Evolutionary conservation across 2,113 vertebrate genomes (phyloP).

Genomic region (Kobus ellipsiprymnus): DNA sequence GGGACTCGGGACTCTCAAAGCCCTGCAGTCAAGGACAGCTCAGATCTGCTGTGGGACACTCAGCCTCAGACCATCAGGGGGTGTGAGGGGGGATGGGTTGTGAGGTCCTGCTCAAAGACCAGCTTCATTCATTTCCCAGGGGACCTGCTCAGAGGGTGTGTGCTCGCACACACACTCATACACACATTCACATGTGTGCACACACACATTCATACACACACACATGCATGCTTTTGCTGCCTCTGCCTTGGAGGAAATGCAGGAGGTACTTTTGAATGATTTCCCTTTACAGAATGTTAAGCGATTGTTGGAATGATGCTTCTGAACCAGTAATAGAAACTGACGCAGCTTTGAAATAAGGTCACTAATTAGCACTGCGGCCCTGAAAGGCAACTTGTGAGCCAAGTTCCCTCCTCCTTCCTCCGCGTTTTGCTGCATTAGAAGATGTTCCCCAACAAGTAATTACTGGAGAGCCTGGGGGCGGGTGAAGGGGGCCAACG

Average conservation of each 20-base stretch:
- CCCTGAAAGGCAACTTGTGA: not conserved
- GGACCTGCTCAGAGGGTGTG: not conserved
- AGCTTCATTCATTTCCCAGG: not conserved
- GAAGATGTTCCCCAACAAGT: conserved; percentile 29
- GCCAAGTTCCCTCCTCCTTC: not conserved
- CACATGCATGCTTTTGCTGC: not conserved
- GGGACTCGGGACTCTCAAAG: not conserved
- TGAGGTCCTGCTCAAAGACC: too few species aligned
- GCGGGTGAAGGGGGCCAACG: not conserved
- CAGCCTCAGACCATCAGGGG: not conserved
- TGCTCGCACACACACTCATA: not conserved
- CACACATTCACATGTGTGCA: not conserved
- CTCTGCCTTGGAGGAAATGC: not conserved
- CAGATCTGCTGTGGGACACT: not conserved
- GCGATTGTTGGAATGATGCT: not conserved
- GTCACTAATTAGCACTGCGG: not conserved
- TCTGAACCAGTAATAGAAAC: not conserved
- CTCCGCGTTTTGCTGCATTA: not conserved
- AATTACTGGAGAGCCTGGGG: not conserved
- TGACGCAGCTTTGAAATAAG: not conserved
- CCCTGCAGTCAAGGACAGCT: not conserved
- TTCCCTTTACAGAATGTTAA: not conserved
- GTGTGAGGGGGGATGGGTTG: not conserved
- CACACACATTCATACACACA: not conserved
- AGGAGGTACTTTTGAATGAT: not conserved